A percentile compares a stretch with the other conserved stretches of the same genome.
phyloP scores from a whole-genome alignment of 2,113 vertebrate genomes.

The Chloropsis cyanopogon region DNA sequence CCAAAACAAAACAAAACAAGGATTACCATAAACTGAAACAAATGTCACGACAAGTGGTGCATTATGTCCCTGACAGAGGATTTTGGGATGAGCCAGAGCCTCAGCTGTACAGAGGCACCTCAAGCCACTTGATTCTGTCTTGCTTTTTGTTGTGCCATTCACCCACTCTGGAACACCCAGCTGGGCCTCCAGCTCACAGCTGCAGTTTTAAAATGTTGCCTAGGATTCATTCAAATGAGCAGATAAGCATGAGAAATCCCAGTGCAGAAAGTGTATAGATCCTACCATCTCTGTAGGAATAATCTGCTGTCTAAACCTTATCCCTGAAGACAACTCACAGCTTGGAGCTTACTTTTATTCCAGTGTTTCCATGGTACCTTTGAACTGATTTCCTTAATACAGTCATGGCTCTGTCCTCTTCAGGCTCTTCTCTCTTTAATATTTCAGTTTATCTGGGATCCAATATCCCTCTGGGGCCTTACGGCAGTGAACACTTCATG shows the following conservation, averaged over 20 bases:
- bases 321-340: background rate
- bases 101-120: background rate
- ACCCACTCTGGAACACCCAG: background rate
- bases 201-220: background rate
- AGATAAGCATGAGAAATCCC: background rate
- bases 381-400: slow-evolving; percentile 22
- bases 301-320: background rate
- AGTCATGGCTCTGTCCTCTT: background rate
- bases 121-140: background rate
- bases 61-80: background rate
- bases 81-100: background rate
- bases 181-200: background rate
- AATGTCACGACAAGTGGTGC: background rate
- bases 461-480: background rate
- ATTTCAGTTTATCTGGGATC: slow-evolving; percentile 33
- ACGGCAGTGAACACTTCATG: background rate
- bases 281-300: background rate
- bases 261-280: background rate
- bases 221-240: slow-evolving; percentile 28
- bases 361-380: background rate
- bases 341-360: slow-evolving; percentile 4
- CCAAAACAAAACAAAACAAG: background rate
- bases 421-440: slow-evolving; percentile 28
- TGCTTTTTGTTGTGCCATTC: background rate
- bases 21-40: background rate